Evolutionary conservation across 2,888 invertebrate genomes (phyloP), one percentile per base, ranked within the genome.

Genomic region (Alloscopus bannaensis): DNA sequence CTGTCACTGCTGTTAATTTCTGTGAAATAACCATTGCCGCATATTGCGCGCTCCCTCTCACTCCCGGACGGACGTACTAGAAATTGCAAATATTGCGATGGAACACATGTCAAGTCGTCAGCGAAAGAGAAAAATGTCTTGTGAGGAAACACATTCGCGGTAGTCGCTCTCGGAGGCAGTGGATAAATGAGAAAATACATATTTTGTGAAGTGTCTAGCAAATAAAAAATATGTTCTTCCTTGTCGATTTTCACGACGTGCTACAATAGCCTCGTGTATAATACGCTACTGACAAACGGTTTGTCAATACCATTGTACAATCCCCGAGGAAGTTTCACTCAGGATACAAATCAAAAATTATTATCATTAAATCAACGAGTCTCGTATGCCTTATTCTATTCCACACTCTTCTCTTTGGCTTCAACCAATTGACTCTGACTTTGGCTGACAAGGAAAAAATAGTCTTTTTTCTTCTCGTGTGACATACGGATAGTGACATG

Each of bases 1-100:
- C 71, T 71, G 71, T 71, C 71, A 71, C 13, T 72, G 20, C 26
- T 64, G 72, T 72, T 72, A 65, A 72, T 72, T 72, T 72, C 31
- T 29, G 45, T 59, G 47, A 59, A 70, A 70, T 70, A 69, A 55
- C 31, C 68, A 68, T n/a, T 20, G 24, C 16, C n/a, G 20, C 20
- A 50, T n/a, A n/a, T n/a, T n/a, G n/a, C n/a, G n/a, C n/a, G n/a
- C n/a, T n/a, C n/a, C n/a, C n/a, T n/a, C n/a, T n/a, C n/a, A 45
- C 8, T 45, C 8, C 4, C 18, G 45, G 3, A 3, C 45, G 55
- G 55, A 11, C 8, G 13, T 40, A 40, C 52, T 52, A 66, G 36
- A 52, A 66, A 28, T 36, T 52, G 50, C n/a, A 66, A 36, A n/a
- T n/a, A n/a, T n/a, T 59, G 42, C 59, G 47, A 62, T 62, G 42